A percentile compares a stretch with the other conserved stretches of the same genome.
These are phyloP conservation scores for Papilio machaon DNA, from an alignment of 1,140 invertebrate genomes.

Conservation along the genomic window DNA sequence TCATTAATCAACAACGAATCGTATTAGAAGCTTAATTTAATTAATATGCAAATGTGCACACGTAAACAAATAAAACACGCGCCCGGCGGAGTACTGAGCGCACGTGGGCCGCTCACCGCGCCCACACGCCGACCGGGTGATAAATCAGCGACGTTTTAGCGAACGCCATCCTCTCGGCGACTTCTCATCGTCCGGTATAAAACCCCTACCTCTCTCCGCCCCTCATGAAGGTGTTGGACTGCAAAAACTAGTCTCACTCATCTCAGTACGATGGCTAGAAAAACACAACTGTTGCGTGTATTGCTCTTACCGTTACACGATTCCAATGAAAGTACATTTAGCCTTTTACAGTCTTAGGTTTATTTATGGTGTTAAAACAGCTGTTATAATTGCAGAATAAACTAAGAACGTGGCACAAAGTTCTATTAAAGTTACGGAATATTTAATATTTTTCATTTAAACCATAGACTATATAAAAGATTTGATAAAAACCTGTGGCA, in stretches of 20 bases:
- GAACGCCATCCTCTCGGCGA: slow-evolving; percentile 52
- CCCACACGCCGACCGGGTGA: slow-evolving; percentile 52
- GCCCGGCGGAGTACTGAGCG: slow-evolving; percentile 43
- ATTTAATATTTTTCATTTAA: too few relatives aligned
- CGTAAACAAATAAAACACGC: slow-evolving; percentile 54
- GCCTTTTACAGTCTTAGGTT: neutral
- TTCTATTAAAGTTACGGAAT: too few relatives aligned
- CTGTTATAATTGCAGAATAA: too few relatives aligned
- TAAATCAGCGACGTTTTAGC: slow-evolving; percentile 59
- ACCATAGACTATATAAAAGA: too few relatives aligned
- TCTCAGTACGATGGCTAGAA: slow-evolving; percentile 15
- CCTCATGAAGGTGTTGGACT: neutral
- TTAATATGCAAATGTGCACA: slow-evolving; percentile 61
- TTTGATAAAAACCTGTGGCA: too few relatives aligned
- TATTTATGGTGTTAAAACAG: too few relatives aligned
- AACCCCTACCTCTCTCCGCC: neutral
- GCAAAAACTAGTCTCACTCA: slow-evolving; percentile 17
- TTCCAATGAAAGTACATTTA: slow-evolving; percentile 21
- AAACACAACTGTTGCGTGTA: slow-evolving; percentile 15
- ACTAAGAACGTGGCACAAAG: too few relatives aligned
- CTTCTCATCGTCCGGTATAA: slow-evolving; percentile 6
- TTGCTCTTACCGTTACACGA: slow-evolving; percentile 27
- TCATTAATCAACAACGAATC: slow-evolving; percentile 33
- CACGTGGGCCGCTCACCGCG: slow-evolving; percentile 64
- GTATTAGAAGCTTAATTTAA: slow-evolving; percentile 49